Evolutionary conservation across 2,113 vertebrate species (phyloP).

Genomic region (Phaethornis superciliosus): DNA sequence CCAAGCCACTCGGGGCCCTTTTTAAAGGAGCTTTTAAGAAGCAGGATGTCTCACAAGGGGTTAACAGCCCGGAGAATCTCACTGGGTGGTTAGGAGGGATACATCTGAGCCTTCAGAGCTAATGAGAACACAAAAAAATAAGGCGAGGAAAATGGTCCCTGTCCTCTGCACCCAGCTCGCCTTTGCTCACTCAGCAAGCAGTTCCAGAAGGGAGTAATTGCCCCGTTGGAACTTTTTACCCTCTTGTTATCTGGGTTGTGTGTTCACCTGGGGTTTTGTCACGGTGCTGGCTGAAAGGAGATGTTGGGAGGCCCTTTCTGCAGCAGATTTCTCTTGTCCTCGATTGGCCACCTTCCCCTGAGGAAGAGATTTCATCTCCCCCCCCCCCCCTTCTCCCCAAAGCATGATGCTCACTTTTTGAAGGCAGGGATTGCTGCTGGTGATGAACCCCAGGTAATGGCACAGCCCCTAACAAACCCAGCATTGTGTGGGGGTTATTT

Average conservation of each 20-base stretch:
- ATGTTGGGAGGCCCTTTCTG: background rate
- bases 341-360: background rate
- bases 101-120: background rate
- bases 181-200: too few relatives aligned
- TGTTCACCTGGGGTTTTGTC: background rate
- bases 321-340: constrained; percentile 28
- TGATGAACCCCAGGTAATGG: constrained; percentile 30
- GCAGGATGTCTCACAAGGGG: background rate
- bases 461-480: background rate
- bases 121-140: background rate
- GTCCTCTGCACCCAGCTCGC: too few relatives aligned
- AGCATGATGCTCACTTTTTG: background rate
- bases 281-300: background rate
- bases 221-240: background rate
- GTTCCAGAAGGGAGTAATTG: background rate
- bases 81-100: background rate
- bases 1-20: background rate
- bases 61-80: background rate
- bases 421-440: background rate
- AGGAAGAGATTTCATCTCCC: constrained; percentile 3
- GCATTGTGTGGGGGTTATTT: background rate
- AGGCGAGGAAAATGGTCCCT: background rate
- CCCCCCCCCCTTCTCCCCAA: too few relatives aligned
- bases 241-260: background rate
- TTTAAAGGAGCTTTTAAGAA: background rate